phyloP scores from a whole-genome alignment of 2,888 invertebrate genomes.

The Theodoxus fluviatilis region DNA sequence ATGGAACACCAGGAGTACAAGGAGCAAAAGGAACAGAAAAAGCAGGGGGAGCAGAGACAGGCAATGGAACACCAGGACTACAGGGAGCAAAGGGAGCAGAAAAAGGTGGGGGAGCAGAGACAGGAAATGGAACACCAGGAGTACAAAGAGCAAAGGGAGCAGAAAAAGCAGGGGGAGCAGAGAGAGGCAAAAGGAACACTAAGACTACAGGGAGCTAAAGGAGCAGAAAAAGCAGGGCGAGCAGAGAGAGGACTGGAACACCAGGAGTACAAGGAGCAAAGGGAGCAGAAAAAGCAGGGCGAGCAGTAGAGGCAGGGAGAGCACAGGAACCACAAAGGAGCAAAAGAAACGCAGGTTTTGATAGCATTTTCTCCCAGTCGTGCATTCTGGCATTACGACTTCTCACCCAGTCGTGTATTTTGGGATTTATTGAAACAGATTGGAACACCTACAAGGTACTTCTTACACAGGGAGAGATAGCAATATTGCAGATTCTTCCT shows the following conservation, averaged over 20 bases:
- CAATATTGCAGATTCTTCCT: too few relatives aligned
- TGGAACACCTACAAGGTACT: too few relatives aligned
- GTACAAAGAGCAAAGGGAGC: neutral
- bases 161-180: neutral
- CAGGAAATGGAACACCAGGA: neutral
- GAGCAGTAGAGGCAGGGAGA: neutral
- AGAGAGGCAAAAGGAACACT: neutral
- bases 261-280: neutral
- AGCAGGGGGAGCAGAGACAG: neutral
- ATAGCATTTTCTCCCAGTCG: too few relatives aligned
- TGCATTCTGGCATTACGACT: too few relatives aligned
- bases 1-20: neutral
- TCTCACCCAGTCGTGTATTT: too few relatives aligned
- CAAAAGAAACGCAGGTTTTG: too few relatives aligned
- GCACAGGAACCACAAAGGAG: neutral
- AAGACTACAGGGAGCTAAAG: slow-evolving; percentile 14
- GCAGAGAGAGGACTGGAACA: slow-evolving; percentile 22
- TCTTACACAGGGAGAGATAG: too few relatives aligned
- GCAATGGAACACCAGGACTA: neutral
- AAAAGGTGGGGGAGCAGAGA: neutral
- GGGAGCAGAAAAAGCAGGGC: slow-evolving; percentile 5
- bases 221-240: slow-evolving; percentile 21
- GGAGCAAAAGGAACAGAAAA: neutral
- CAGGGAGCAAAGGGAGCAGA: neutral
- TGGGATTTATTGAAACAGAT: too few relatives aligned